phyloP scores from a whole-genome alignment of 30 jellyfish, hydroid and myxozoan genomes.

The Clytia hemisphaerica region DNA sequence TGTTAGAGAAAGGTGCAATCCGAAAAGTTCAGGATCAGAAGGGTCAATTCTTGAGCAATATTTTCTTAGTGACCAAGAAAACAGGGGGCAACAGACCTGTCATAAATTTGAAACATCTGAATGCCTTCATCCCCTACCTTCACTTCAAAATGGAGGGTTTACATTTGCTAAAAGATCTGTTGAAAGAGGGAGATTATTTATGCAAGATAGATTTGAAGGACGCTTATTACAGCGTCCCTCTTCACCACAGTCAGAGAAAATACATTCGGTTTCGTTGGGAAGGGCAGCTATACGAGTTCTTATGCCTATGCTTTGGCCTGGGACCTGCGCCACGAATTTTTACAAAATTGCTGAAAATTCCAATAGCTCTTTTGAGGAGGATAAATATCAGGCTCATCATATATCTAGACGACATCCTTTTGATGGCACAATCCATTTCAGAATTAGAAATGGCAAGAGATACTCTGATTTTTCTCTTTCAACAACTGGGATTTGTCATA shows the following conservation, averaged over 20 bases:
- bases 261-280: background rate
- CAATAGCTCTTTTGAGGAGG: slow-evolving; percentile 5
- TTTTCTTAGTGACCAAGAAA: background rate
- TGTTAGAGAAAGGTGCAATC: slow-evolving; percentile 1
- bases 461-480: slow-evolving; percentile 15
- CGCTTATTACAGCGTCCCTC: background rate
- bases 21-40: background rate
- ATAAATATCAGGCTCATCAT: background rate
- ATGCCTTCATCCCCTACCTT: background rate
- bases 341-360: no score
- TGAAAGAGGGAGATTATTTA: background rate
- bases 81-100: slow-evolving; percentile 14
- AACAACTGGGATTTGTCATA: slow-evolving; percentile 26
- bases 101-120: background rate
- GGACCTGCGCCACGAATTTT: no score
- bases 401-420: slow-evolving; percentile 1
- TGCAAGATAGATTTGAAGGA: background rate
- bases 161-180: slow-evolving; percentile 5
- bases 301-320: no score
- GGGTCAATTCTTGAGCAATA: background rate
- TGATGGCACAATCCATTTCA: background rate
- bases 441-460: slow-evolving; percentile 3
- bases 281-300: slow-evolving; percentile 8
- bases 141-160: slow-evolving; percentile 6
- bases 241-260: background rate